Evolutionary conservation across 2,888 invertebrate species (phyloP).

Genomic region (Campoplex nolae): DNA sequence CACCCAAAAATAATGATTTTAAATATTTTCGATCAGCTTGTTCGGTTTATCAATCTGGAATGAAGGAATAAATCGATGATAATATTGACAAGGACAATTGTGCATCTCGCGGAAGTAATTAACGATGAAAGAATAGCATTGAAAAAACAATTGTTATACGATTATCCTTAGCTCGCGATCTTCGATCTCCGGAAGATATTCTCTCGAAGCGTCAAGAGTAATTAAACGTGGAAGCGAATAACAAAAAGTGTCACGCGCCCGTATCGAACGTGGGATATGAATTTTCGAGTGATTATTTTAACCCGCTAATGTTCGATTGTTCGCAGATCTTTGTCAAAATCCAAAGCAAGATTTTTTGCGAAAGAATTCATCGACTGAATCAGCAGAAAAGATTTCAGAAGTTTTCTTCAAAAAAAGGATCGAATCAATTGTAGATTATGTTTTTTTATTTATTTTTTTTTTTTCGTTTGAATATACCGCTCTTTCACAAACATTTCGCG

Average conservation of each 20-base stretch:
- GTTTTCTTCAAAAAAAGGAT: background rate
- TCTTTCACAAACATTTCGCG: conserved; percentile 31
- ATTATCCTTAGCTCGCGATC: conserved; percentile 42
- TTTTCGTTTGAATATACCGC: conserved; percentile 1
- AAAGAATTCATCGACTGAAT: background rate
- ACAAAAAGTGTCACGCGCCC: conserved; percentile 46
- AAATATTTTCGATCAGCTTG: too few relatives aligned
- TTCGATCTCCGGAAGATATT: conserved; percentile 42
- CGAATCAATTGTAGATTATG: background rate
- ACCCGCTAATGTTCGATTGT: background rate
- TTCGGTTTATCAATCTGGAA: too few relatives aligned
- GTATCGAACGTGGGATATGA: conserved; percentile 17
- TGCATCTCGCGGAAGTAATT: background rate
- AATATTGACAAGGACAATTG: background rate
- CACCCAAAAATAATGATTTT: too few relatives aligned
- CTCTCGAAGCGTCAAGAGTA: conserved; percentile 44
- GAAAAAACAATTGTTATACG: background rate
- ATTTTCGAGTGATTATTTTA: conserved; percentile 31
- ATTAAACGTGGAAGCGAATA: conserved; percentile 52
- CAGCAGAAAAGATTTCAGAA: background rate
- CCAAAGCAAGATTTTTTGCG: background rate
- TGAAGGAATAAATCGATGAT: background rate
- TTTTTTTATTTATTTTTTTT: background rate
- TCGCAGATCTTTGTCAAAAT: background rate
- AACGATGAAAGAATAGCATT: background rate